phyloP scores from a whole-genome alignment of 2,888 invertebrate species.

The Leptinotarsa tumamoca region DNA sequence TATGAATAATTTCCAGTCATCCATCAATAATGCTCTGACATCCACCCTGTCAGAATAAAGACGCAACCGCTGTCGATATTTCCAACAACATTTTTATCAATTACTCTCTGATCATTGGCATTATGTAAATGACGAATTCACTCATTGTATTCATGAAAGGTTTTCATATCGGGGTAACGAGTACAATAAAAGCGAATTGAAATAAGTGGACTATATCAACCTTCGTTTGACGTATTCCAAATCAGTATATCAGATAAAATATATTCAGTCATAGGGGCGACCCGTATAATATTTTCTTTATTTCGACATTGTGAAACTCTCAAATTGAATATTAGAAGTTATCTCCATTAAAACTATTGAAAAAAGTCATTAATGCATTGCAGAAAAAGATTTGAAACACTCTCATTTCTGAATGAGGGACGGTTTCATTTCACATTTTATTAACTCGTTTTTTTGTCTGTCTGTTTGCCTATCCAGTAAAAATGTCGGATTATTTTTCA shows the following conservation, averaged over 20 bases:
- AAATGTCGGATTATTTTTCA: neutral
- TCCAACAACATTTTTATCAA: neutral
- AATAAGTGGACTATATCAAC: constrained; percentile 20
- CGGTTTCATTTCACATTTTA: too few species aligned
- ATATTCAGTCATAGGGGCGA: constrained; percentile 16
- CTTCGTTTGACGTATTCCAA: constrained; percentile 6
- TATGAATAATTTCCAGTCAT: neutral
- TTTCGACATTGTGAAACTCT: constrained; percentile 22
- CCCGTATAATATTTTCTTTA: constrained; percentile 25
- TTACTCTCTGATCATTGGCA: neutral
- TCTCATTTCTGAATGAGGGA: neutral
- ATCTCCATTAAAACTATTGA: neutral
- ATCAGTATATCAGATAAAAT: constrained; percentile 20
- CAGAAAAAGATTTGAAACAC: neutral
- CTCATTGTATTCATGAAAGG: constrained; percentile 14
- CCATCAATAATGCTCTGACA: neutral
- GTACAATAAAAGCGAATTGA: constrained; percentile 19
- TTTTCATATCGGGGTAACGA: constrained; percentile 9
- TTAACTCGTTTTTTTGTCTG: too few species aligned
- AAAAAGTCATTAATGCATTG: neutral
- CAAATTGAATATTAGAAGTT: constrained; percentile 7
- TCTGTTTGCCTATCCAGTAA: neutral
- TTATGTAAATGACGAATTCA: constrained; percentile 13
- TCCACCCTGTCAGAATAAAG: neutral
- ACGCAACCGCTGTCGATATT: neutral